Evolutionary conservation across 2,888 invertebrate genomes (phyloP), one percentile per base, ranked within the genome.

Genomic region (Junonia oenone): DNA sequence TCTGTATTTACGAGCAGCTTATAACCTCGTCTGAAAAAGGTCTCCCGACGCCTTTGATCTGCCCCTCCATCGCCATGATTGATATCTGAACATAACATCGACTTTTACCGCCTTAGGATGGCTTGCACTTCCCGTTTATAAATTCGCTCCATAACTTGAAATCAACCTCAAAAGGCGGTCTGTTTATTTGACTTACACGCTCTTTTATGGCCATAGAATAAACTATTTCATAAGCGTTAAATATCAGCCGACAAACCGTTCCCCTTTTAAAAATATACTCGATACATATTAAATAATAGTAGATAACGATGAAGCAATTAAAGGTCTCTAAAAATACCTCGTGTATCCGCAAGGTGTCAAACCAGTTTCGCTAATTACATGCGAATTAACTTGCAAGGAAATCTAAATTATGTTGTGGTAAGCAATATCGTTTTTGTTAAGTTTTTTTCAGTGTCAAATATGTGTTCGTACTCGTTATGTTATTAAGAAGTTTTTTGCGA

Each of bases 41-140:
- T 22, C 48, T 51, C 51, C 51, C 55, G 33, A 46, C 50, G 15
- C 54, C 55, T 53, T 63, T 59, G 61, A 61, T 63, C 63, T 63
- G 54, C 48, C 59, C 37, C 56, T 54, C 56, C 65, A 57, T 63
- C 59, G 58, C 55, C 57, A 48, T 58, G 61, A 61, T 62, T 66
- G 63, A 63, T 64, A 55, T 46, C 51, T 45, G 38, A 15, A 35
- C 15, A 27, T 50, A 29, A n/a, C 45, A 56, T 31, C 27, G 51
- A 35, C 46, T 48, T 49, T 56, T 46, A 59, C 40, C 17, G 47
- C 47, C 22, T 48, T 35, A 38, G 45, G 17, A 40, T 29, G 45
- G 40, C 29, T 26, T 14, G 6, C 40, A 54, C 57, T 60, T 60
- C 60, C 60, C 60, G 57, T 57, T 60, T 60, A 60, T 52, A 49